phyloP scores from a whole-genome alignment of 1,140 invertebrate species.

The Drosophila gunungcola region DNA sequence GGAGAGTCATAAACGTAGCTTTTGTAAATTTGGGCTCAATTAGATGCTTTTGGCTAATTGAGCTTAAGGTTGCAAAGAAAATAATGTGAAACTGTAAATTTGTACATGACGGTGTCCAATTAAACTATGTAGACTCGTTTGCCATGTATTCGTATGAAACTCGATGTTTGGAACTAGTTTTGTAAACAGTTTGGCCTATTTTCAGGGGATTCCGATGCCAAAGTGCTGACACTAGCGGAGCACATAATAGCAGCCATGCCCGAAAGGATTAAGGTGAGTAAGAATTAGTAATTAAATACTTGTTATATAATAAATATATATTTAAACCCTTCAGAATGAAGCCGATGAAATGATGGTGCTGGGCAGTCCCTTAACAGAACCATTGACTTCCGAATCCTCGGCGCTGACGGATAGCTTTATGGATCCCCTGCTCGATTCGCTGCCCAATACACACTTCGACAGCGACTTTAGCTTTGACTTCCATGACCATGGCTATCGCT shows the following conservation, averaged over 20 bases:
- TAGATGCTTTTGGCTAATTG: background rate
- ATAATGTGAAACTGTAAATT: slow-evolving; percentile 13
- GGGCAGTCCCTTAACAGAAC: slow-evolving; percentile 85
- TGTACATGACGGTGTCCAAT: slow-evolving; percentile 14
- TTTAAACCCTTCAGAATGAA: slow-evolving; percentile 63
- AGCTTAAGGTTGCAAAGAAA: slow-evolving; percentile 1
- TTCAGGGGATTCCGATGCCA: slow-evolving; percentile 95
- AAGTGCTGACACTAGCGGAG: slow-evolving; percentile 96
- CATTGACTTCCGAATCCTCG: slow-evolving; percentile 82
- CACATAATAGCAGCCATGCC: slow-evolving; percentile 99
- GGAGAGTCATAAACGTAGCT: slow-evolving; percentile 19
- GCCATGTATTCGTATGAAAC: slow-evolving; percentile 40
- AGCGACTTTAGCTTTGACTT: slow-evolving; percentile 91
- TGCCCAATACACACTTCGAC: slow-evolving; percentile 87
- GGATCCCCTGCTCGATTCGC: slow-evolving; percentile 88
- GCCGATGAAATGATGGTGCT: slow-evolving; percentile 84
- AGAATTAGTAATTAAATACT: background rate
- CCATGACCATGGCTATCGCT: slow-evolving; percentile 91
- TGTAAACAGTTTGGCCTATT: slow-evolving; percentile 63
- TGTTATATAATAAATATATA: background rate
- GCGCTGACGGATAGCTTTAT: slow-evolving; percentile 87
- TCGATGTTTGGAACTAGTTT: background rate
- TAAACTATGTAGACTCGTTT: slow-evolving; percentile 51
- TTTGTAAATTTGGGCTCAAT: slow-evolving; percentile 12
- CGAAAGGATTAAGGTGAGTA: slow-evolving; percentile 94